Evolutionary conservation across 1,140 invertebrate species (phyloP), one percentile per base, ranked within the genome.

Genomic region (Drosophila mayri): DNA sequence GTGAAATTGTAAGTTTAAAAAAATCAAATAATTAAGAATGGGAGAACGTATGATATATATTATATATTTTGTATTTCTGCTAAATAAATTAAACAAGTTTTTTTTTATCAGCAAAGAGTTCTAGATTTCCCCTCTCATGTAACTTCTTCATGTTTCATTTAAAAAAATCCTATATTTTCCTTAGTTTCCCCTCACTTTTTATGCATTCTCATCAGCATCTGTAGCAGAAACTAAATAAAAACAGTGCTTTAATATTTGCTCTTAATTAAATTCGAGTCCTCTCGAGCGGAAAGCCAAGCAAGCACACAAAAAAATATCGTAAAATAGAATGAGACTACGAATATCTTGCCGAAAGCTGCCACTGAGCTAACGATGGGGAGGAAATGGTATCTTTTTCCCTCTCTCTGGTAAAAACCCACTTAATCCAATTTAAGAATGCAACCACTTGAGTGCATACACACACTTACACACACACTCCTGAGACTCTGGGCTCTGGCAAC

Each of bases 341-440:
- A 54, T 60, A 28, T 76, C 77, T 82, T 66, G 41, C 76, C 58
- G 50, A 58, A 60, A 44, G 44, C 55, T 41, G 32, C 43, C 64
- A 63, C 59, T 55, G 60, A n/a, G 22, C 40, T 32, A 54, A 47
- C 35, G 52, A 25, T 22, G 46, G 41, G 14, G 38, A 22, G 30
- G 35, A 30, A 54, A 32, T 35, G 50, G 41, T 55, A 25, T 25
- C 25, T 25, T 5, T 25, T 4, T 25, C 25, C 25, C 43, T 54
- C 37, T 58, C 43, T 49, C 86, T 88, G 70, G 80, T 54, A 74
- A 72, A 88, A 88, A 60, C 70, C 80, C 74, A 88, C 80, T 88
- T 88, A 88, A 88, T 88, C 77, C 84, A 88, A 88, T 88, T 88
- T 84, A 88, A 88, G 79, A 88, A 84, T 88, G 84, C 76, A 88